Base-by-base conservation (phyloP, 2,888 invertebrate species). In the Ennomos fuscantarius region DNA sequence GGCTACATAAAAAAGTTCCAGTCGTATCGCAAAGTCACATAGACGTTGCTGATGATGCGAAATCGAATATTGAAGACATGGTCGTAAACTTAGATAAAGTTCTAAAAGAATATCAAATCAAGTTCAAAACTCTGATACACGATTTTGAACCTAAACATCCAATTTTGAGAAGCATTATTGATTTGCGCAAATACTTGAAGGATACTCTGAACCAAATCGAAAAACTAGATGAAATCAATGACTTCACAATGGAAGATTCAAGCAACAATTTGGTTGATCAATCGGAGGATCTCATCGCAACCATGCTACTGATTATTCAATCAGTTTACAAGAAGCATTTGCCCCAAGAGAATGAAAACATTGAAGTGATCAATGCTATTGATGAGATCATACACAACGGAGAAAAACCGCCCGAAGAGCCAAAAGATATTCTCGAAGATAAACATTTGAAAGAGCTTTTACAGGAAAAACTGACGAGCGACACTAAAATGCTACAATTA, bases 371-470 rank as follows among this genome's bases (percentile, higher is more conserved):
- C 8, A 77, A 79, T 42, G 86, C 87, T 24, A 86, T 87, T 34
- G 84, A 87, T 51, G 86, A 86, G 69, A 80, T 87, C 8, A 84
- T 87, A 59, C 82, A 87, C 9, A 82, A 46, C 39, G 66, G 79
- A 37, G 78, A 78, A 12, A 79, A 77, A 2, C 79, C 84, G 33
- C 81, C 81, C 15, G 86, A 89, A 42, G 86, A 87, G 59, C 84
- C 93, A 1, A 93, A 93, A 39, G 93, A 93, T 45, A 85, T 93
- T 39, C 73, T 94, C 9, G 88, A 93, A 77, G 94, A 95, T 13
- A 93, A 94, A 71, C 95, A 95, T 84, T 89, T 97, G 44, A 96
- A 94, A 69, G 92, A 93, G 54, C 92, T 93, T 68, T 84, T 97
- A 41, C 87, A 95, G 33, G 93, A 94, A 2, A 94, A 94, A 68